phyloP scores from a whole-genome alignment of 2,888 invertebrate species.

The Suillia variegata region DNA sequence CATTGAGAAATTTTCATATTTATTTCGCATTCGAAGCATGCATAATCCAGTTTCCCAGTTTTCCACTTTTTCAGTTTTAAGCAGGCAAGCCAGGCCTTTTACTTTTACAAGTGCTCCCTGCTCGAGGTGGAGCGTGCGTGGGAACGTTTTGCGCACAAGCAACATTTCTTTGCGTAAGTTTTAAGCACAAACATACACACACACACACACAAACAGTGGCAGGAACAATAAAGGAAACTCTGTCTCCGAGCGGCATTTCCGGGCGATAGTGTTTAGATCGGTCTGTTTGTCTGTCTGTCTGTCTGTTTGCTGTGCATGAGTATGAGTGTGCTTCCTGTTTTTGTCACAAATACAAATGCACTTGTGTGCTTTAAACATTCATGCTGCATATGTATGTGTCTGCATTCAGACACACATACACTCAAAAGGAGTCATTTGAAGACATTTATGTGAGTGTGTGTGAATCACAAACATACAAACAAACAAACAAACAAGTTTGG shows the following conservation, averaged over 20 bases:
- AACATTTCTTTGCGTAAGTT: too few species aligned
- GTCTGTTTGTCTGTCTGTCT: not conserved
- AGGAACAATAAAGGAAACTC: not conserved
- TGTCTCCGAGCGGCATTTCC: not conserved
- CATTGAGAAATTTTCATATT: not conserved
- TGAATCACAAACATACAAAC: not conserved
- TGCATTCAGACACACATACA: not conserved
- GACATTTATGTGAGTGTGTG: too few species aligned
- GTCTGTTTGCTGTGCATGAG: not conserved
- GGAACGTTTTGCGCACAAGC: too few species aligned
- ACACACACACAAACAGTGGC: too few species aligned
- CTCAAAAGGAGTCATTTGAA: too few species aligned
- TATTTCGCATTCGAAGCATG: not conserved
- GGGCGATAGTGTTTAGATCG: too few species aligned
- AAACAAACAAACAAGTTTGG: not conserved
- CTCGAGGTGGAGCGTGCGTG: too few species aligned
- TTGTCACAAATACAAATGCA: too few species aligned
- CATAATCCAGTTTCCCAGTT: not conserved
- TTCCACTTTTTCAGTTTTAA: not conserved
- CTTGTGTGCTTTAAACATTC: not conserved
- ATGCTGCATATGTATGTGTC: not conserved
- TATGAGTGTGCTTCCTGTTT: too few species aligned
- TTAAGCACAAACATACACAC: too few species aligned
- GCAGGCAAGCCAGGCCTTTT: too few species aligned
- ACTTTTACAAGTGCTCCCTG: too few species aligned